Evolutionary conservation across 1,140 invertebrate species (phyloP).

Genomic region (Callitettix versicolor): DNA sequence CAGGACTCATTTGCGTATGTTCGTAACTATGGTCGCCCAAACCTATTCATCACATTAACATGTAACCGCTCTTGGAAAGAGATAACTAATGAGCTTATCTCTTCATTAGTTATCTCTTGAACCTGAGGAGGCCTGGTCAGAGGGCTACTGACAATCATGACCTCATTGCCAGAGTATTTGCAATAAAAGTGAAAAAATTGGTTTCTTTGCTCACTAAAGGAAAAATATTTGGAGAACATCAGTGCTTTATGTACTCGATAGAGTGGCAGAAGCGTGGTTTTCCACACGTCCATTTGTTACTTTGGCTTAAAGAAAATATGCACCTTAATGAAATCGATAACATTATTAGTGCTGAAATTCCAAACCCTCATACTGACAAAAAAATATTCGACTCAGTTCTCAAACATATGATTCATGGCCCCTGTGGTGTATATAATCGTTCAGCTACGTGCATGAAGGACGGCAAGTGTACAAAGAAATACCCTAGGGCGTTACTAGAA

Average conservation of each 20-base stretch:
- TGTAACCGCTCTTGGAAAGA: constrained; percentile 16
- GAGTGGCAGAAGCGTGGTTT: constrained; percentile 40
- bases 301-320: constrained; percentile 19
- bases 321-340: constrained; percentile 1
- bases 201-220: constrained; percentile 29
- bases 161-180: constrained; percentile 32
- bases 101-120: too few relatives aligned
- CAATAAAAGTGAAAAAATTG: constrained; percentile 33
- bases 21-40: constrained; percentile 15
- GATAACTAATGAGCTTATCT: constrained; percentile 13
- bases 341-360: constrained; percentile 27
- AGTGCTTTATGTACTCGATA: constrained; percentile 32
- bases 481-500: background rate
- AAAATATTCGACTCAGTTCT: constrained; percentile 32
- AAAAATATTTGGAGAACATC: constrained; percentile 27
- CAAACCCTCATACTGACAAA: constrained; percentile 30
- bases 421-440: background rate
- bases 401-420: constrained; percentile 19
- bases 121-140: constrained; percentile 10
- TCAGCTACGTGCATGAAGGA: background rate
- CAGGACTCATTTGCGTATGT: constrained; percentile 23
- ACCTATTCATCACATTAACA: constrained; percentile 23
- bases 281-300: constrained; percentile 30
- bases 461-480: background rate
- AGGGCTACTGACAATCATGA: constrained; percentile 16